Base-by-base conservation (phyloP, 2,888 invertebrate species). In the Laspeyria flexula region DNA sequence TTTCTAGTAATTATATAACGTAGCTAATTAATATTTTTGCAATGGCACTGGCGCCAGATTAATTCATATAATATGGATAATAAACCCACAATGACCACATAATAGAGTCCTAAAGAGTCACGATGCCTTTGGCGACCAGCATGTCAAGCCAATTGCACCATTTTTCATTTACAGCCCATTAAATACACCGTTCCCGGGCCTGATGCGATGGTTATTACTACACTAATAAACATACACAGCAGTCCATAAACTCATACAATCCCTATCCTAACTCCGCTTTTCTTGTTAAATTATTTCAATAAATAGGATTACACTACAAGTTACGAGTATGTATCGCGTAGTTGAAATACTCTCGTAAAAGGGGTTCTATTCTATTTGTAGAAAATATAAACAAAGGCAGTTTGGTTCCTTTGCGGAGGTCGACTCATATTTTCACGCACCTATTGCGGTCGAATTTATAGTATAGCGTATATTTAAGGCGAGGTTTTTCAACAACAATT, bases 161-260 rank as follows among this genome's bases (percentile, higher is more conserved):
- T 86, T 83, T 83, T 84, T 86, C 85, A 85, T 86, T 86, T 82
- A 85, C 86, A 84, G 77, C 59, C 82, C 85, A 83, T 86, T 86
- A 81, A 81, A 75, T 76, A 73, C 77, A 73, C 77, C 65, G 75
- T 73, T 71, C 60, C 65, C 66, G 62, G 60, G 70, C 77, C 76
- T 79, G 71, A 75, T 67, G 72, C 73, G 75, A 77, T 66, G 68
- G 73, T 76, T 75, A 77, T 82, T 82, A 79, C 76, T 72, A 68
- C 60, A 73, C 73, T 69, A 78, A 79, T 85, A 82, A 85, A 84
- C 79, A 79, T 79, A 77, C 48, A 54, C 63, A 54, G 33, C 47
- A 47, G 49, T 58, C 47, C 49, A 62, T 67, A 65, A 63, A 63
- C 56, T 52, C 50, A 48, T 59, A 63, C 16, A 34, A 63, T 57